These are phyloP conservation scores for Platorchestia sp. DNA, from an alignment of 1,140 invertebrate genomes.

Conservation along the genomic window DNA sequence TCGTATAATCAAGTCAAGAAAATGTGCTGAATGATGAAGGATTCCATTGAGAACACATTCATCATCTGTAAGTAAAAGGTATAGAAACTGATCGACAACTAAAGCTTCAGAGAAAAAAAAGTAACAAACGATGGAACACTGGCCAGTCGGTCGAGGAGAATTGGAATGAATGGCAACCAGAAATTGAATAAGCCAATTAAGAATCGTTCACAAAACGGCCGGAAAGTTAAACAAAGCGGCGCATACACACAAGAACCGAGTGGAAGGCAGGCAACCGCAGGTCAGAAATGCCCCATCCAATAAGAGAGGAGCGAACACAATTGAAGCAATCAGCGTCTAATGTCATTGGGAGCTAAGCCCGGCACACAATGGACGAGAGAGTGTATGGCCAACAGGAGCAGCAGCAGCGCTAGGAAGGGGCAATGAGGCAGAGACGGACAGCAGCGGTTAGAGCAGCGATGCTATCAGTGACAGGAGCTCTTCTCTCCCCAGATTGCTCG, in stretches of 20 bases:
- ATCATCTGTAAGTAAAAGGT: neutral
- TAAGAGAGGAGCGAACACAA: slow-evolving; percentile 21
- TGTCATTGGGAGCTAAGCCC: slow-evolving; percentile 36
- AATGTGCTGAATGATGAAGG: neutral
- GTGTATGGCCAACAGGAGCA: slow-evolving; percentile 25
- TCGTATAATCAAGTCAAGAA: neutral
- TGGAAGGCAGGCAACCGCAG: slow-evolving; percentile 20
- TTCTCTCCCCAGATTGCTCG: slow-evolving; percentile 28
- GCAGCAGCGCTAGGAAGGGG: neutral
- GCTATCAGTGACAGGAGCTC: slow-evolving; percentile 37
- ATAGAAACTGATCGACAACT: neutral
- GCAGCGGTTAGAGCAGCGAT: neutral
- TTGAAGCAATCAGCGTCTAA: slow-evolving; percentile 42
- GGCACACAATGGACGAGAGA: neutral
- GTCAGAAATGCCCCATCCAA: slow-evolving; percentile 27
- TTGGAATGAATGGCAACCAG: neutral
- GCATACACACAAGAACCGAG: neutral
- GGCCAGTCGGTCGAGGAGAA: neutral
- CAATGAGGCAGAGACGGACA: slow-evolving; percentile 19
- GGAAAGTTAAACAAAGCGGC: neutral
- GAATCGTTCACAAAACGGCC: neutral
- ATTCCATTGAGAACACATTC: neutral
- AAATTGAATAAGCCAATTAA: neutral
- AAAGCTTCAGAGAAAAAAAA: neutral
- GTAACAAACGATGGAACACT: neutral